These are phyloP conservation scores for Drosophila pruinosa DNA, from an alignment of 1,140 invertebrate genomes.

Conservation along the genomic window DNA sequence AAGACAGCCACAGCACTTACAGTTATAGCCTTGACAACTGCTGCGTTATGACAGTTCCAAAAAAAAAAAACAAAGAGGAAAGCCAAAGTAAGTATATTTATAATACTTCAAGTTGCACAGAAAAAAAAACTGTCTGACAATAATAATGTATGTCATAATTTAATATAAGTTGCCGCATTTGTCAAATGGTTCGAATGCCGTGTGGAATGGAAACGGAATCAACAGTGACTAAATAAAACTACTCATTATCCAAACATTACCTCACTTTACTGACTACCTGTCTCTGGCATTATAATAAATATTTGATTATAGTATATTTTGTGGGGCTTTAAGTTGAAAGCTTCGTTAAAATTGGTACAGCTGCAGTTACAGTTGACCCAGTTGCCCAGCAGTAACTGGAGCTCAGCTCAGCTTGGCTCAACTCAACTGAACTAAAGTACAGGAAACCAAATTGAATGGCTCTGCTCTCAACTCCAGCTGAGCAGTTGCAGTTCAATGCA, in stretches of 20 bases:
- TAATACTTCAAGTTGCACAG: neutral
- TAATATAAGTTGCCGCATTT: slow-evolving; percentile 70
- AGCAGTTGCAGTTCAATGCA: slow-evolving; percentile 63
- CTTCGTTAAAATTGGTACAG: slow-evolving; percentile 50
- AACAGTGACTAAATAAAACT: slow-evolving; percentile 63
- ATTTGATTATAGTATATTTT: slow-evolving; percentile 72
- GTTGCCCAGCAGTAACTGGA: slow-evolving; percentile 39
- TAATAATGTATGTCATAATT: slow-evolving; percentile 59
- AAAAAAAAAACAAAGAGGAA: slow-evolving; percentile 2
- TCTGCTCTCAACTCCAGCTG: slow-evolving; percentile 50
- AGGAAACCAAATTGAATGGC: slow-evolving; percentile 68
- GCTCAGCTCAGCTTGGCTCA: slow-evolving; percentile 13
- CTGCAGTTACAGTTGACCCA: slow-evolving; percentile 74
- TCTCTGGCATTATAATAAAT: slow-evolving; percentile 66
- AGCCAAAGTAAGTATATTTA: neutral
- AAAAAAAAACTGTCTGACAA: neutral
- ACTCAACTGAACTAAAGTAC: slow-evolving; percentile 42
- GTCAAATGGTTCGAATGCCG: slow-evolving; percentile 61
- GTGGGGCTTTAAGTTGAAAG: slow-evolving; percentile 51
- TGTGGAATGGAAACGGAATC: slow-evolving; percentile 58
- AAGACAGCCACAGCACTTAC: slow-evolving; percentile 51
- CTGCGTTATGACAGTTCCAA: slow-evolving; percentile 44
- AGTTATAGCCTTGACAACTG: slow-evolving; percentile 59
- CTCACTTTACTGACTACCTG: slow-evolving; percentile 12
- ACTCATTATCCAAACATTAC: slow-evolving; percentile 71